Evolutionary conservation across 1,140 invertebrate species (phyloP).

Genomic region (Cryptotermes secundus): DNA sequence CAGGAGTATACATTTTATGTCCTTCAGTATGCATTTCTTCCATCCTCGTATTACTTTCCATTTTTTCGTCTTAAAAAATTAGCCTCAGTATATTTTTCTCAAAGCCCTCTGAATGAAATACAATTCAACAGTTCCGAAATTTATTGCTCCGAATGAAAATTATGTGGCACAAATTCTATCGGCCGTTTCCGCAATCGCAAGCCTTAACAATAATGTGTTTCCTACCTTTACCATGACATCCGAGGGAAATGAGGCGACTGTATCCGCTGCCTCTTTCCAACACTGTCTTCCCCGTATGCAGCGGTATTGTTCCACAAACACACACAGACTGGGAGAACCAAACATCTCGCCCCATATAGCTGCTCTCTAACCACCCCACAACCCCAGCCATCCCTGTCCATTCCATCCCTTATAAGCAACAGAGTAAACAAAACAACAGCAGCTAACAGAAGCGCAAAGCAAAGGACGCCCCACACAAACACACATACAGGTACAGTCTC

Average conservation of each 20-base stretch:
- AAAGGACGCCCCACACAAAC: not conserved
- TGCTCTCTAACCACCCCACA: not conserved
- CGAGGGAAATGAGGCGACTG: not conserved
- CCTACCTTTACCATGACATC: conserved; percentile 10
- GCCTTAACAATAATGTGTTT: not conserved
- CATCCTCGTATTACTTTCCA: too few relatives aligned
- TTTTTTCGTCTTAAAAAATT: too few relatives aligned
- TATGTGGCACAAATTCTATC: not conserved
- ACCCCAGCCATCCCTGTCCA: conserved; percentile 1
- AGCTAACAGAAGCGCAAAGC: conserved; percentile 17
- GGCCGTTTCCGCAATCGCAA: not conserved
- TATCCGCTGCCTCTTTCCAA: not conserved
- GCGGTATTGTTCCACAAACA: not conserved
- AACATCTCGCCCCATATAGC: not conserved
- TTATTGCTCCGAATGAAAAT: too few relatives aligned
- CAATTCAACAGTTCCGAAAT: too few relatives aligned
- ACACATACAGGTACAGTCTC: not conserved
- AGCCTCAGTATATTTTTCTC: too few relatives aligned
- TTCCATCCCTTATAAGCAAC: conserved; percentile 12
- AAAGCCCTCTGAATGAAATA: too few relatives aligned
- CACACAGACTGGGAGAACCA: not conserved
- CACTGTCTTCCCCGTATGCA: not conserved
- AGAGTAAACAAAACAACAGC: conserved; percentile 17
- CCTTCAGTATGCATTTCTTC: too few relatives aligned
- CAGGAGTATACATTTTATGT: too few relatives aligned